Percentiles rank a stretch among this genome's conserved stretches.
These are phyloP conservation scores for Drosophila aff. DNA, from an alignment of 1,140 invertebrate species.

Conservation along the genomic window DNA sequence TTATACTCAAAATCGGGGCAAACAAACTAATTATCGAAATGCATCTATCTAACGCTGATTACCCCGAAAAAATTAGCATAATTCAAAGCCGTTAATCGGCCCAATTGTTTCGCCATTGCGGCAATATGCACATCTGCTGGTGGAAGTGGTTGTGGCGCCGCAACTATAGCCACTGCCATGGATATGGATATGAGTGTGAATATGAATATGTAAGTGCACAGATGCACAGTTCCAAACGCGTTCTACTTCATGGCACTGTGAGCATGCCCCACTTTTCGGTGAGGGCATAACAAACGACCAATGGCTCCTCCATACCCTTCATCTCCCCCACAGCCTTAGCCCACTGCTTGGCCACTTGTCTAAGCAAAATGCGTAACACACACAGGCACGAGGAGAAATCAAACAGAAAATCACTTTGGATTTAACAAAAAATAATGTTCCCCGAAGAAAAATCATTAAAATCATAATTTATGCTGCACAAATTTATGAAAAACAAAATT, in stretches of 20 bases:
- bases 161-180: background rate
- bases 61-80: constrained; percentile 40
- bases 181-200: constrained; percentile 19
- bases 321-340: background rate
- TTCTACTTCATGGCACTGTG: constrained; percentile 52
- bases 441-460: constrained; percentile 17
- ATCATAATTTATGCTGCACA: constrained; percentile 17
- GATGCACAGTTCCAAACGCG: constrained; percentile 44
- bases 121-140: constrained; percentile 21
- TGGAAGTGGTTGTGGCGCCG: constrained; percentile 3
- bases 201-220: constrained; percentile 38
- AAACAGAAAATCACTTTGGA: constrained; percentile 31
- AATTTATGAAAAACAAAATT: constrained; percentile 26
- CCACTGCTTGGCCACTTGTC: constrained; percentile 36
- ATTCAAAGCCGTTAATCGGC: constrained; percentile 45
- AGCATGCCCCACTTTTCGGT: constrained; percentile 50
- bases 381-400: constrained; percentile 27
- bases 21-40: constrained; percentile 17
- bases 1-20: background rate
- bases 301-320: constrained; percentile 14
- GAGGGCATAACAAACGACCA: constrained; percentile 52
- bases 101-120: constrained; percentile 34
- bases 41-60: constrained; percentile 7
- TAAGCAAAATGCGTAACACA: constrained; percentile 43
- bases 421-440: constrained; percentile 13